Evolutionary conservation across 2,797 vertebrate genomes (phyloP).

Genomic region (Neosilurus mollespiculum): DNA sequence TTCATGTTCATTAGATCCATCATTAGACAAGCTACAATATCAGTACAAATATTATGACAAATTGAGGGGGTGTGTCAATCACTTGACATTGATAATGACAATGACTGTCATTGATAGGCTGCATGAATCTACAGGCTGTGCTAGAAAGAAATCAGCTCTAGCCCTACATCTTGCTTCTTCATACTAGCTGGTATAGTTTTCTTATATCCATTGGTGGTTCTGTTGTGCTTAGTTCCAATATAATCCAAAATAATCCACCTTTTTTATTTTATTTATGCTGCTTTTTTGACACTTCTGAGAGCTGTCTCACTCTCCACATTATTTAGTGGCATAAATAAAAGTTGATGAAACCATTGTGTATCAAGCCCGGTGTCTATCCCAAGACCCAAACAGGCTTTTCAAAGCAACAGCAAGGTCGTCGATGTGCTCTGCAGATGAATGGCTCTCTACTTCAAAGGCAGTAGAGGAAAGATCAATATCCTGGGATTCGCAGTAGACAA

Average conservation of each 20-base stretch:
- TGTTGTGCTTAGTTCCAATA: background rate
- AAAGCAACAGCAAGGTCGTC: constrained; percentile 88
- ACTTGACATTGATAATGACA: no score
- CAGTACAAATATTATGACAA: no score
- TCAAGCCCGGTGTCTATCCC: constrained; percentile 87
- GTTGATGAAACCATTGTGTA: constrained; percentile 65
- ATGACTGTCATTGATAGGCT: no score
- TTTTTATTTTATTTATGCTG: no score
- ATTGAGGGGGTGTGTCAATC: no score
- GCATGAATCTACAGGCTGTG: background rate
- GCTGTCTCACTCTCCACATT: constrained; percentile 72
- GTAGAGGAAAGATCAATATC: constrained; percentile 98
- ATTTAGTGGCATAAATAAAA: constrained; percentile 51
- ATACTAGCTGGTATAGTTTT: background rate
- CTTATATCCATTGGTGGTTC: background rate
- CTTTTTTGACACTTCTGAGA: background rate
- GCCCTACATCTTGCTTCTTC: background rate
- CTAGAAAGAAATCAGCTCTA: background rate
- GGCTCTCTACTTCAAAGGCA: constrained; percentile 94
- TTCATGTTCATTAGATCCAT: no score
- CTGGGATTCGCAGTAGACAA: constrained; percentile 88
- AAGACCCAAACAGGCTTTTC: constrained; percentile 92
- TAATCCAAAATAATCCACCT: background rate
- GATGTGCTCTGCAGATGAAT: constrained; percentile 90
- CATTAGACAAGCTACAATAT: no score